Percentiles rank a stretch among this genome's conserved stretches.
phyloP scores from a whole-genome alignment of 2,797 vertebrate genomes.

The Acanthis flammea region DNA sequence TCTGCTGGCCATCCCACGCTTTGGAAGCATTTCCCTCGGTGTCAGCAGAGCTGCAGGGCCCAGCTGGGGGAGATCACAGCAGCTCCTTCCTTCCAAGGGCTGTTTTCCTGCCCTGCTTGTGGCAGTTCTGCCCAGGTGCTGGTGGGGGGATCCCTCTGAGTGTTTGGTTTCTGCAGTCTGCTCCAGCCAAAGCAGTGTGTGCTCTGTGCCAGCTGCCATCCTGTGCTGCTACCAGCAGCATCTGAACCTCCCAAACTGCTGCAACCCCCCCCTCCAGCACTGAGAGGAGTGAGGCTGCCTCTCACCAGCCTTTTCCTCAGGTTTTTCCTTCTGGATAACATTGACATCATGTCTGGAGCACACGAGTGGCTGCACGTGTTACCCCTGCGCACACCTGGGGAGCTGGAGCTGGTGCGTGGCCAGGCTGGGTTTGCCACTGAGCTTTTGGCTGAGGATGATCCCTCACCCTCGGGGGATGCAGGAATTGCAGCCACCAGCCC shows the following conservation, averaged over 20 bases:
- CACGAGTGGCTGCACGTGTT: fast-evolving
- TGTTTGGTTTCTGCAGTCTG: neutral
- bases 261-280: neutral
- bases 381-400: neutral
- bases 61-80: neutral
- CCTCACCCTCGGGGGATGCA: fast-evolving
- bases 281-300: neutral
- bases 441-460: neutral
- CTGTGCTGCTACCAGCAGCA: fast-evolving
- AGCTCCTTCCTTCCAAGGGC: neutral
- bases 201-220: neutral
- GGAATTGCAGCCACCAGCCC: neutral
- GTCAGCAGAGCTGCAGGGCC: neutral
- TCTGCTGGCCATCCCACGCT: neutral
- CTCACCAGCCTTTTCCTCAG: neutral
- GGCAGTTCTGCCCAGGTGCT: neutral
- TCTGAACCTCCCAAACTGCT: neutral
- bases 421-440: neutral
- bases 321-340: neutral
- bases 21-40: fast-evolving
- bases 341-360: fast-evolving
- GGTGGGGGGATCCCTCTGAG: fast-evolving
- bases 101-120: fast-evolving
- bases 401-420: fast-evolving
- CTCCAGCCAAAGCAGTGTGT: neutral